phyloP scores from a whole-genome alignment of 2,888 invertebrate genomes.

The Clepsis dumicolana region DNA sequence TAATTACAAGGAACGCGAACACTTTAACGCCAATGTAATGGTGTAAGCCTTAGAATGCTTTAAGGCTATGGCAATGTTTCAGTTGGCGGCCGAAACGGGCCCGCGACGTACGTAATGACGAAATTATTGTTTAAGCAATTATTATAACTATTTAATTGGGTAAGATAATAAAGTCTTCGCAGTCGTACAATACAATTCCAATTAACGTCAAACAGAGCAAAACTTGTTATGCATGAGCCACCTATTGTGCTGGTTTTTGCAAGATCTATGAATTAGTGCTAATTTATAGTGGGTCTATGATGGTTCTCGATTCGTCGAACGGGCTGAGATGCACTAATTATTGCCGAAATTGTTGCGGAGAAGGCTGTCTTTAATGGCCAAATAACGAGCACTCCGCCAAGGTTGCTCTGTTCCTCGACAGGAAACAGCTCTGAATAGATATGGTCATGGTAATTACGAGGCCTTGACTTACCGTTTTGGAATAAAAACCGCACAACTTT shows the following conservation, averaged over 20 bases:
- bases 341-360: conserved; percentile 71
- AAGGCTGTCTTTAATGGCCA: conserved; percentile 77
- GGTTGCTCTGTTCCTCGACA: conserved; percentile 76
- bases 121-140: conserved; percentile 47
- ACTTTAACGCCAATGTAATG: conserved; percentile 50
- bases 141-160: conserved; percentile 51
- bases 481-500: conserved; percentile 74
- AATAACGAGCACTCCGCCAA: conserved; percentile 81
- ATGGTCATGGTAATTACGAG: conserved; percentile 79
- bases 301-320: conserved; percentile 19
- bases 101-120: conserved; percentile 15
- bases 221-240: background rate
- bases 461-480: conserved; percentile 85
- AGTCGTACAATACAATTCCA: conserved; percentile 1
- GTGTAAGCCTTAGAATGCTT: conserved; percentile 58
- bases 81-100: conserved; percentile 25
- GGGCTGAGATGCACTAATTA: conserved; percentile 61
- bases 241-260: background rate
- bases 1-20: conserved; percentile 65
- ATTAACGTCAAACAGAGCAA: conserved; percentile 6
- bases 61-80: conserved; percentile 51
- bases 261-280: conserved; percentile 18
- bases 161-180: conserved; percentile 37
- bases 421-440: conserved; percentile 83
- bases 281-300: conserved; percentile 21